Conservation (phyloP, 2,113 vertebrate species). For the Edolisoma coerulescens region DNA sequence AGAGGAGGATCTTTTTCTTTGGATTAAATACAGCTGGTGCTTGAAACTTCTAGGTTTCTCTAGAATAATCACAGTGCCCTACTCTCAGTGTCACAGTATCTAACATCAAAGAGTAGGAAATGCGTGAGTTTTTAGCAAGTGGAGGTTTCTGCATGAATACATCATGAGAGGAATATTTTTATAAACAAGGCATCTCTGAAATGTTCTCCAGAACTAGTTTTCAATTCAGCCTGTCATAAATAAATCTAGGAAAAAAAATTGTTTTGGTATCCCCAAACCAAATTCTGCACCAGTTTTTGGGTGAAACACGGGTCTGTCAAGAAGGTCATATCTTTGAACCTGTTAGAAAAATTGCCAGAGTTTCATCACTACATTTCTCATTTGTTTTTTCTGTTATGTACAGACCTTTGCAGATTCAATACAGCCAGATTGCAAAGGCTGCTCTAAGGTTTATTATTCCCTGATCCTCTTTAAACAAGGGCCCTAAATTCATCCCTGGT, state of each 20-base stretch:
- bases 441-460: slow-evolving; percentile 38
- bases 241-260: background rate
- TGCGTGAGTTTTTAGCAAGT: background rate
- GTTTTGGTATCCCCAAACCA: background rate
- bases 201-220: background rate
- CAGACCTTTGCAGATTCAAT: background rate
- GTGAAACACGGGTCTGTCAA: background rate
- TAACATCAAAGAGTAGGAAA: background rate
- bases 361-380: background rate
- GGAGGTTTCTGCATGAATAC: background rate
- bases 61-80: background rate
- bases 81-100: background rate
- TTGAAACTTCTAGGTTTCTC: background rate
- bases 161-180: background rate
- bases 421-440: background rate
- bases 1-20: background rate
- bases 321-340: background rate
- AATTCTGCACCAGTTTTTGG: background rate
- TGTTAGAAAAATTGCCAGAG: background rate
- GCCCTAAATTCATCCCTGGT: background rate
- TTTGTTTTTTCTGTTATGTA: background rate
- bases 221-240: background rate
- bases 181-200: background rate
- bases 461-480: slow-evolving; percentile 40
- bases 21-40: background rate